phyloP scores from a whole-genome alignment of 2,113 vertebrate genomes.

The Ovis aries region DNA sequence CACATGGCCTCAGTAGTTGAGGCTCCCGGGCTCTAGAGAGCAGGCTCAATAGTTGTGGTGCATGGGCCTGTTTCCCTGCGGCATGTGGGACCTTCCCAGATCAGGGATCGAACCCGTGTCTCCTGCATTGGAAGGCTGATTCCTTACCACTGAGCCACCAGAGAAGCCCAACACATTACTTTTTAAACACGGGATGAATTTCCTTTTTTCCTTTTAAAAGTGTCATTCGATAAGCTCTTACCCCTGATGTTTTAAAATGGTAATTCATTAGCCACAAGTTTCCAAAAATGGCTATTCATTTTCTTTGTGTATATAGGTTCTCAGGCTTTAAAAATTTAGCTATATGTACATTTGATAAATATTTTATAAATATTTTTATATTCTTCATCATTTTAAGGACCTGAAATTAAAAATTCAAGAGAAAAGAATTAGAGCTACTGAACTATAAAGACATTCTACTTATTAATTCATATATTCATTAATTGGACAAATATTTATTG shows the following conservation, averaged over 20 bases:
- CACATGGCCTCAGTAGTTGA: neutral
- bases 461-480: neutral
- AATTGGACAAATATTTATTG: neutral
- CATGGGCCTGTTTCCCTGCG: neutral
- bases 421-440: neutral
- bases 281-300: neutral
- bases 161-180: neutral
- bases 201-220: conserved; percentile 24
- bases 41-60: neutral
- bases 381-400: neutral
- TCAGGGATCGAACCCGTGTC: neutral
- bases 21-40: neutral
- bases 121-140: neutral
- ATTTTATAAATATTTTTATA: neutral
- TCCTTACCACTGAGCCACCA: neutral
- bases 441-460: neutral
- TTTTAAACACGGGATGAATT: neutral
- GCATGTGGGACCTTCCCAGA: neutral
- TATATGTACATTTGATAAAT: conserved; percentile 7
- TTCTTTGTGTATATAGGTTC: neutral
- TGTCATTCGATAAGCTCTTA: neutral
- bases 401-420: neutral
- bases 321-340: neutral
- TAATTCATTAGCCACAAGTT: neutral
- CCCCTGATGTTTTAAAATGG: conserved; percentile 8